A percentile compares a stretch with the other conserved stretches of the same genome.
Evolutionary conservation across 1,140 invertebrate genomes (phyloP).

Genomic region (Gonatopus flavifemur): DNA sequence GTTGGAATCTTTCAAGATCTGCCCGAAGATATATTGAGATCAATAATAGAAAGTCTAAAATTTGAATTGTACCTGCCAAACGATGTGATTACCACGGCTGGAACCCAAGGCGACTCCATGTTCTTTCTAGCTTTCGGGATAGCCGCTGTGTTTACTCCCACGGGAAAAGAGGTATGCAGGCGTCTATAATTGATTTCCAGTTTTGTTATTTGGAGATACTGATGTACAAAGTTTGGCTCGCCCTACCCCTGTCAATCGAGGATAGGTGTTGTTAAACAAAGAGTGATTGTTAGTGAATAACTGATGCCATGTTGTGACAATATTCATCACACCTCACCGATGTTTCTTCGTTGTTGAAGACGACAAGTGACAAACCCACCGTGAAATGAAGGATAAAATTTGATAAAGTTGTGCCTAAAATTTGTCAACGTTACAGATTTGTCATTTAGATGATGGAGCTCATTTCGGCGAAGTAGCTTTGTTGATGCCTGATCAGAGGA

Average conservation of each 20-base stretch:
- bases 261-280: no score
- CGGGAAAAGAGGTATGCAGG: conserved; percentile 63
- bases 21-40: conserved; percentile 32
- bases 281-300: no score
- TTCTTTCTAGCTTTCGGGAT: conserved; percentile 63
- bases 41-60: conserved; percentile 40
- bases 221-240: no score
- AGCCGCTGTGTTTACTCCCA: conserved; percentile 62
- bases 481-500: conserved; percentile 44
- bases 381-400: no score
- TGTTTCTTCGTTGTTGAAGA: no score
- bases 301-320: no score
- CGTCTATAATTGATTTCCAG: not conserved
- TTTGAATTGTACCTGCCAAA: conserved; percentile 49
- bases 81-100: conserved; percentile 59
- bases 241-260: no score
- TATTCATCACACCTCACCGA: no score
- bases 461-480: conserved; percentile 61
- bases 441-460: conserved; percentile 59
- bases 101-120: conserved; percentile 62
- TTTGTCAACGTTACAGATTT: no score
- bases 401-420: no score
- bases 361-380: no score
- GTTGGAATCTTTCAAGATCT: conserved; percentile 44
- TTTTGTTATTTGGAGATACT: no score